Base-by-base conservation (phyloP, 2,113 vertebrate species). In the Menura novaehollandiae region DNA sequence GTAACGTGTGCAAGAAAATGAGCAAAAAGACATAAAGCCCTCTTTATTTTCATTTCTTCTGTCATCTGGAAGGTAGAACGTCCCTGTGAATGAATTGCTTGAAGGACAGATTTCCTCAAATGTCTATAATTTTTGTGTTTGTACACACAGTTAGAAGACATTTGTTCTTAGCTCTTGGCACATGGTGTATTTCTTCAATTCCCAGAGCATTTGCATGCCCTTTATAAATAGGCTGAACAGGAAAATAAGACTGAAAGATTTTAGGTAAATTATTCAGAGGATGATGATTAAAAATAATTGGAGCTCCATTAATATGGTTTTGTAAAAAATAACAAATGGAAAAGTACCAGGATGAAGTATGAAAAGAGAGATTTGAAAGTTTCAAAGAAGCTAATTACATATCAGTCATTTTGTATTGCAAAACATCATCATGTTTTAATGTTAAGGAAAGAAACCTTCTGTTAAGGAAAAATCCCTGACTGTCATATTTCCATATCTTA, bases 201-300 rank as follows among this genome's bases (percentile, higher is more conserved):
- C 62, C 53, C 6, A 5, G 41, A 51, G 10, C 11, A 85, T 95
- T 93, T 82, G 15, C 44, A 75, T 83, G 58, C 11, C 20, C 18
- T 73, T 91, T 79, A 85, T 75, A 85, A 87, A 94, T 88, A 95
- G 53, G 35, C n/a, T 60, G 77, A 89, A 87, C 49, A 95, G 58
- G 81, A 91, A 95, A 94, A 88, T 21, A 62, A 89, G 53, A 35
- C 58, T 85, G 49, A 91, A 91, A 79, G 47, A 13, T 87, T 91
- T 95, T 63, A 52, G 62, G 49, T 46, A 92, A 96, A 89, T 91
- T 95, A 93, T 84, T 95, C 87, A 55, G 43, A 77, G 89, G 49
- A 79, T 47, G 59, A 49, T 55, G 49, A 95, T 95, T 91, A 89
- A 94, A 95, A 96, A 68, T 95, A 95, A 92, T 91, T 95, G 11